A percentile compares a stretch with the other conserved stretches of the same genome.
Evolutionary conservation across 2,797 vertebrate genomes (phyloP).

Genomic region (Callimico goeldii): DNA sequence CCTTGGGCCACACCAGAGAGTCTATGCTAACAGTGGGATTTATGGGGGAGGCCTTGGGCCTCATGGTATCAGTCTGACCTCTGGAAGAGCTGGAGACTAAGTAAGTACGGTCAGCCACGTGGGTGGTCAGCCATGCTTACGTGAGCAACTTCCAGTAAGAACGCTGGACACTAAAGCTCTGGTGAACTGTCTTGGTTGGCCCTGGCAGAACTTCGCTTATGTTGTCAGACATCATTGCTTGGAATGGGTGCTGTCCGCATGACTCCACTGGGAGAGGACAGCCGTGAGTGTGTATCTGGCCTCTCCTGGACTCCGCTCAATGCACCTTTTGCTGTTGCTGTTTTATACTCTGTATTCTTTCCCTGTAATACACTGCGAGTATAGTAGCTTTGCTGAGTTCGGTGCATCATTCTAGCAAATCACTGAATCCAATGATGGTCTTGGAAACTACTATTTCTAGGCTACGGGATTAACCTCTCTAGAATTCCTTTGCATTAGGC

Average conservation of each 20-base stretch:
- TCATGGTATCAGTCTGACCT: not conserved
- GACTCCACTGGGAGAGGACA: not conserved
- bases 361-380: not conserved
- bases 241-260: not conserved
- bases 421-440: not conserved
- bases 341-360: not conserved
- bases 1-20: not conserved
- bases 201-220: too few relatives aligned
- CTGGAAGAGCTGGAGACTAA: not conserved
- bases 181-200: not conserved
- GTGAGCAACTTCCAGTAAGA: not conserved
- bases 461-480: not conserved
- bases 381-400: not conserved
- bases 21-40: not conserved
- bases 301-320: not conserved
- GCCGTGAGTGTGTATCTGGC: not conserved
- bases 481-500: not conserved
- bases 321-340: not conserved
- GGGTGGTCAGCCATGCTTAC: not conserved
- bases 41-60: not conserved
- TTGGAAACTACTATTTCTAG: not conserved
- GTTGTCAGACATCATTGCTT: not conserved
- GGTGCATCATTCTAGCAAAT: not conserved
- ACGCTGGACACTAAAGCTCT: not conserved
- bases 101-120: not conserved